Conservation (phyloP, 2,113 vertebrate species). For the Cyprinus carpio region DNA sequence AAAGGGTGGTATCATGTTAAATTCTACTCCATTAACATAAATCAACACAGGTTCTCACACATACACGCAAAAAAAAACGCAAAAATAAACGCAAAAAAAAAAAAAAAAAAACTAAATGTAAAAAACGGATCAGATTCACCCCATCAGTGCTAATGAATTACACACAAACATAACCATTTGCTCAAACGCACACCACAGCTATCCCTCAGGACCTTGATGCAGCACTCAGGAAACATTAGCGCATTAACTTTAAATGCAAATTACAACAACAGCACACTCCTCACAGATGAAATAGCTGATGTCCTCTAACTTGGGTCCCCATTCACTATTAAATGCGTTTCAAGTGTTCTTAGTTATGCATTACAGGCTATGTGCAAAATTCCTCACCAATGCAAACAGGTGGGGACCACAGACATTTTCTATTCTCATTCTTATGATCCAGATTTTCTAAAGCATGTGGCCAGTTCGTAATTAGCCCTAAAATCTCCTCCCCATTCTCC, state of each 20-base stretch:
- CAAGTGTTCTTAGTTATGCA: neutral
- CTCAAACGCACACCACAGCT: conserved; percentile 48
- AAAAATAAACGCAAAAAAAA: no score
- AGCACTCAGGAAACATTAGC: conserved; percentile 71
- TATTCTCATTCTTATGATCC: conserved; percentile 12
- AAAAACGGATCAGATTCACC: no score
- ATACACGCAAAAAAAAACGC: no score
- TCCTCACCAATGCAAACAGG: conserved; percentile 6
- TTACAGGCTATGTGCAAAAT: conserved; percentile 6
- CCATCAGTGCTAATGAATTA: conserved; percentile 24
- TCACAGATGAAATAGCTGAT: conserved; percentile 23
- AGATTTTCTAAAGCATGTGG: no score
- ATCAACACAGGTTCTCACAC: conserved; percentile 40
- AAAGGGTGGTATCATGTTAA: neutral
- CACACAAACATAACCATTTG: conserved; percentile 49
- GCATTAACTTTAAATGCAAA: conserved; percentile 74
- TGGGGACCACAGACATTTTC: neutral
- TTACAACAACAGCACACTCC: conserved; percentile 69
- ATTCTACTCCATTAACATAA: neutral
- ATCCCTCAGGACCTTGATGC: conserved; percentile 50
- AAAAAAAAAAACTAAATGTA: no score
- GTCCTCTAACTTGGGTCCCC: conserved; percentile 8
- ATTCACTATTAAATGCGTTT: conserved; percentile 53
- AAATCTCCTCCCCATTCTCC: no score
- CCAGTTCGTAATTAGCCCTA: no score